Evolutionary conservation across 2,888 invertebrate genomes (phyloP).

Genomic region (Tetropium fuscum): DNA sequence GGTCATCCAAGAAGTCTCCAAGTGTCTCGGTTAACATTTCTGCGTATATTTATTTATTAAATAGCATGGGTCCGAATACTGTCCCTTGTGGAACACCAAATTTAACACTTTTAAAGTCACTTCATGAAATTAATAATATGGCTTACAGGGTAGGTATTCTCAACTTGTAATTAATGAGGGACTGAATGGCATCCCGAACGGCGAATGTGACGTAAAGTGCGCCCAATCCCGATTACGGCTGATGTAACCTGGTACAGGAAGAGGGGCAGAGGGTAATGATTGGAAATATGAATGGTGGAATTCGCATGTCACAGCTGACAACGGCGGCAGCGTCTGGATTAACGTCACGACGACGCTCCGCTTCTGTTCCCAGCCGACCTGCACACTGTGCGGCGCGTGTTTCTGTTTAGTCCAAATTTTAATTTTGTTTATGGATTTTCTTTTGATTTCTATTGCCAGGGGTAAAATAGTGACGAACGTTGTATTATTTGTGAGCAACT

Average conservation of each 20-base stretch:
- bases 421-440: conserved; percentile 45
- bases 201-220: neutral
- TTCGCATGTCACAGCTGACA: conserved; percentile 39
- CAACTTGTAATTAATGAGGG: no score
- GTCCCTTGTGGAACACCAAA: no score
- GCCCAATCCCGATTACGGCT: neutral
- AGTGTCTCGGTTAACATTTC: no score
- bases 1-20: no score
- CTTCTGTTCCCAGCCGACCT: conserved; percentile 31
- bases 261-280: conserved; percentile 20
- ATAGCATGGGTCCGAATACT: no score
- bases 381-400: conserved; percentile 36
- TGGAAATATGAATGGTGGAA: conserved; percentile 40
- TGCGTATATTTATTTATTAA: no score
- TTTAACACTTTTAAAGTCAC: no score
- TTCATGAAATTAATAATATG: no score
- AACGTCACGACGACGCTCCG: conserved; percentile 43
- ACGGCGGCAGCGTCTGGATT: conserved; percentile 36
- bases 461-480: neutral
- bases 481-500: neutral
- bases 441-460: conserved; percentile 4
- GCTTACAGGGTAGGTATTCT: no score
- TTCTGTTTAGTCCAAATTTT: conserved; percentile 35
- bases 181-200: no score
- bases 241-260: conserved; percentile 16